Evolutionary conservation across 2,888 invertebrate species (phyloP).

Genomic region (Furcula furcula): DNA sequence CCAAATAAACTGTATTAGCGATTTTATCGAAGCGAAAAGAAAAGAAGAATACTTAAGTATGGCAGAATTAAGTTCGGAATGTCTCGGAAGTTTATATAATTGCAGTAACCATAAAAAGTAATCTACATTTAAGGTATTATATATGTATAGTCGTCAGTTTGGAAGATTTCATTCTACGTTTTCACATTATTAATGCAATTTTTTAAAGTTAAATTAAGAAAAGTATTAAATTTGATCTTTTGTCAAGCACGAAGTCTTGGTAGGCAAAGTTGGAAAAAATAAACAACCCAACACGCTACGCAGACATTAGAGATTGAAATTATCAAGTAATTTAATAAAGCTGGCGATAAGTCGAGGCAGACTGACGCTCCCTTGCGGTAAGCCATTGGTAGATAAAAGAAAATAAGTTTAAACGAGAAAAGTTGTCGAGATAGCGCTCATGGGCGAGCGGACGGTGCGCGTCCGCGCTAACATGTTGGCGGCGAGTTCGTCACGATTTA

Average conservation of each 20-base stretch:
- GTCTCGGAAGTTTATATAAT: no score
- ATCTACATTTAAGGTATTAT: no score
- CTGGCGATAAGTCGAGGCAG: constrained; percentile 57
- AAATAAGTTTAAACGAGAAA: constrained; percentile 78
- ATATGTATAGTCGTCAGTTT: no score
- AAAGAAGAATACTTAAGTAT: no score
- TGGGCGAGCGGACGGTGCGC: constrained; percentile 24
- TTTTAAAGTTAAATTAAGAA: constrained; percentile 1
- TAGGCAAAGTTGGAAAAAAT: constrained; percentile 37
- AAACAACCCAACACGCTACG: constrained; percentile 53
- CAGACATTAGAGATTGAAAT: constrained; percentile 63
- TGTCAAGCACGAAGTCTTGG: constrained; percentile 18
- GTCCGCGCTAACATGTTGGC: constrained; percentile 4
- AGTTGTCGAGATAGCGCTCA: constrained; percentile 51
- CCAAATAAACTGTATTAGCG: no score
- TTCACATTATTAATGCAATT: neutral
- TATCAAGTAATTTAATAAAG: constrained; percentile 76
- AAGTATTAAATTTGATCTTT: constrained; percentile 15
- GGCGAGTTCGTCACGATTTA: constrained; percentile 6
- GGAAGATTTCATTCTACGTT: no score
- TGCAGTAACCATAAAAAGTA: no score
- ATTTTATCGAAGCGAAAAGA: no score
- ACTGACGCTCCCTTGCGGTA: constrained; percentile 42
- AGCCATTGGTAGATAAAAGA: constrained; percentile 62
- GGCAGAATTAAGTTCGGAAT: no score